These are phyloP conservation scores for Chiloscyllium punctatum DNA, from an alignment of 2,797 vertebrate species.

Conservation along the genomic window DNA sequence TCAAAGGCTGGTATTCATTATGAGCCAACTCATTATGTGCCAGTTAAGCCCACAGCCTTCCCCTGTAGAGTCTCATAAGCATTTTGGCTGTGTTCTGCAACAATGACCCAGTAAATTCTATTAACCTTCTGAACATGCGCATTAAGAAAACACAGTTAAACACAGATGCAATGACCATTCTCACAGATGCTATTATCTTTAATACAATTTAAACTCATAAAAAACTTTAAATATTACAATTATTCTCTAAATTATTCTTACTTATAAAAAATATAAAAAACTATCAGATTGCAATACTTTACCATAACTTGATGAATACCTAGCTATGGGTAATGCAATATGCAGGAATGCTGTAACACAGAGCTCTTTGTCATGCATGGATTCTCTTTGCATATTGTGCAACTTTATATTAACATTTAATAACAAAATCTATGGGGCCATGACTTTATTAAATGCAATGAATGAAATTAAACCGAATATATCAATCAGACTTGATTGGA, in stretches of 20 bases:
- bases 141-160: constrained; percentile 17
- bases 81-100: constrained; percentile 20
- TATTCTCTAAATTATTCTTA: not conserved
- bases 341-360: constrained; percentile 8
- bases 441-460: not conserved
- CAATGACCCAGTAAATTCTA: constrained; percentile 33
- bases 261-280: not conserved
- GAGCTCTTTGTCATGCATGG: not conserved
- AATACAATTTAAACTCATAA: not conserved
- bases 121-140: constrained; percentile 19
- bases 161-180: constrained; percentile 24
- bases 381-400: not conserved
- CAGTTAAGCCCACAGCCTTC: constrained; percentile 13
- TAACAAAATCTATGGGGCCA: constrained; percentile 1
- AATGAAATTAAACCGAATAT: not conserved
- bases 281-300: not conserved
- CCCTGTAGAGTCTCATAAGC: constrained; percentile 11
- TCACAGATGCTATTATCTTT: not conserved
- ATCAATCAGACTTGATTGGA: not conserved
- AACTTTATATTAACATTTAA: constrained; percentile 8
- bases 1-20: constrained; percentile 31
- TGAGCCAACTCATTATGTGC: constrained; percentile 31
- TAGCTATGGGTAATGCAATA: not conserved
- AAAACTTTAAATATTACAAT: not conserved
- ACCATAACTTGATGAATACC: constrained; percentile 6